phyloP scores from a whole-genome alignment of 64 coral and sea anemone species.

The Porites australiensis region DNA sequence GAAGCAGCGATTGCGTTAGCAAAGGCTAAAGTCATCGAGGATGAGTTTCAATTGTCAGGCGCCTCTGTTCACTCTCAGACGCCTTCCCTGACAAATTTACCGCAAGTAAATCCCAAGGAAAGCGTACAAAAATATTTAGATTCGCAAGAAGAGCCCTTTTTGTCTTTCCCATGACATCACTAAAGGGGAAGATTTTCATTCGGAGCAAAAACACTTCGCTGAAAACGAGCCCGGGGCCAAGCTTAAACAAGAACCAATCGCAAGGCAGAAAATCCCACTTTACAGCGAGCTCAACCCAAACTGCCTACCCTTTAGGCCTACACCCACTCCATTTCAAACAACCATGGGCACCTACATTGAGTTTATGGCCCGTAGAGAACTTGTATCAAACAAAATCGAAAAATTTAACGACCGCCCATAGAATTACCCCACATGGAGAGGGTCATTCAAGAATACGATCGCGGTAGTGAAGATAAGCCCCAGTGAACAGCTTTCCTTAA shows the following conservation, averaged over 20 bases:
- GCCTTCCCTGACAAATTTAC: not conserved
- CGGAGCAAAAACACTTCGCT: not conserved
- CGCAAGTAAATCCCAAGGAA: not conserved
- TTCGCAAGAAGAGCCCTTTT: not conserved
- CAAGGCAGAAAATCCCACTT: not conserved
- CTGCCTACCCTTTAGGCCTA: not conserved
- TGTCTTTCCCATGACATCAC: not conserved
- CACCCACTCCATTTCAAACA: not conserved
- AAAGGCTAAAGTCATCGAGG: not conserved
- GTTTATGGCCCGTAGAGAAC: conserved; percentile 3
- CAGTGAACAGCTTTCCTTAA: conserved; percentile 2
- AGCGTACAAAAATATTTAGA: not conserved
- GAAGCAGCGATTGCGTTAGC: not conserved
- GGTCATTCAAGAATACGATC: too few species aligned
- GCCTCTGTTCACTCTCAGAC: too few species aligned
- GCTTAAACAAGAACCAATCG: not conserved
- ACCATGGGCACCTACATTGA: not conserved
- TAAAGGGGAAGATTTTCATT: too few species aligned
- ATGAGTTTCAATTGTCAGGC: not conserved
- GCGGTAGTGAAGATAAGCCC: not conserved
- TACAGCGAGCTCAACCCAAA: not conserved
- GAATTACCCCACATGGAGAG: too few species aligned
- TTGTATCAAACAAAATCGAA: conserved; percentile 1
- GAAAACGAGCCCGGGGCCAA: not conserved
- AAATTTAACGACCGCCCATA: not conserved